Evolutionary conservation across 1,140 invertebrate genomes (phyloP).

Genomic region (Vanessa tameamea): DNA sequence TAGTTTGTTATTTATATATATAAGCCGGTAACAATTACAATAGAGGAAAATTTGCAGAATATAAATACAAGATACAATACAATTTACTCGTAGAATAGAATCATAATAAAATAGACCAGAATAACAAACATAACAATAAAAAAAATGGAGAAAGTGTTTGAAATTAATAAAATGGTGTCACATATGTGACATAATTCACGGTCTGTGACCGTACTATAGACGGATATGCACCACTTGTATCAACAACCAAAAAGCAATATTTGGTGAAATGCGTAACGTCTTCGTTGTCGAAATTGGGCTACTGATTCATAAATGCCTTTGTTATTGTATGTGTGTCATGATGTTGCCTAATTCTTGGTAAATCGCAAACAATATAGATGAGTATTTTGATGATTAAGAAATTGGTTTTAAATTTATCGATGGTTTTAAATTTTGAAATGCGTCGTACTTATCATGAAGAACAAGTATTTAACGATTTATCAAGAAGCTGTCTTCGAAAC

Average conservation of each 20-base stretch:
- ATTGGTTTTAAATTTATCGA: background rate
- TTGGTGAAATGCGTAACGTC: slow-evolving; percentile 29
- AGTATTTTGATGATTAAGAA: background rate
- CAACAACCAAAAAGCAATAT: slow-evolving; percentile 36
- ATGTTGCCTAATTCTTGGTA: slow-evolving; percentile 31
- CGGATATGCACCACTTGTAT: slow-evolving; percentile 22
- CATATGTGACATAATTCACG: slow-evolving; percentile 24
- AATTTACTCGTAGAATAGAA: too few relatives aligned
- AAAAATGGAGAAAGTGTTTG: slow-evolving; percentile 1
- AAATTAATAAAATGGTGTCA: slow-evolving; percentile 14
- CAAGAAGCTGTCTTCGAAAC: too few relatives aligned
- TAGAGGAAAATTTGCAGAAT: too few relatives aligned
- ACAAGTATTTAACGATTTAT: too few relatives aligned
- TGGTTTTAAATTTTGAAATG: too few relatives aligned
- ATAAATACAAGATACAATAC: too few relatives aligned
- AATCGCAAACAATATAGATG: background rate
- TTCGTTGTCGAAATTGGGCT: slow-evolving; percentile 31
- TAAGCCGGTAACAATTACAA: too few relatives aligned
- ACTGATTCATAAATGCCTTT: slow-evolving; percentile 36
- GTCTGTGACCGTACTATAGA: slow-evolving; percentile 19
- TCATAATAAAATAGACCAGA: too few relatives aligned
- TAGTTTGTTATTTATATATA: too few relatives aligned
- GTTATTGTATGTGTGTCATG: slow-evolving; percentile 35
- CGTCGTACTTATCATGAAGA: too few relatives aligned
- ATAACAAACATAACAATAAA: background rate